Conservation (phyloP, 2,888 invertebrate species). For the Allygus modestus region DNA sequence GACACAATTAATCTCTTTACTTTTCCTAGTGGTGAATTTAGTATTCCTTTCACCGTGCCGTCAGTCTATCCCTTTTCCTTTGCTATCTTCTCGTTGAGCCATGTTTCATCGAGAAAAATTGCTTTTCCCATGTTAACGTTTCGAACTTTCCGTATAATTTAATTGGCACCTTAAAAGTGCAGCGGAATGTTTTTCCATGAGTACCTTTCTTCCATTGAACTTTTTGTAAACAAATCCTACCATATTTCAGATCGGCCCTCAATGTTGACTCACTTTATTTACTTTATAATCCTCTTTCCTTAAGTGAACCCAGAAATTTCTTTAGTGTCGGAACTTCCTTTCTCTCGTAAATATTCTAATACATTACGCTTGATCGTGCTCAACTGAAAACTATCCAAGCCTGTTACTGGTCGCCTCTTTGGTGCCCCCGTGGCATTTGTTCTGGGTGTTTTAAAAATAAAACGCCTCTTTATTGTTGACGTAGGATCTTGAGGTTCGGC, state of each 20-base stretch:
- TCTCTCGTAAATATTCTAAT: slow-evolving; percentile 12
- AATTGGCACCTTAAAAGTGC: slow-evolving; percentile 11
- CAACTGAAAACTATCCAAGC: slow-evolving; percentile 12
- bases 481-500: too few species aligned
- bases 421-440: background rate
- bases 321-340: slow-evolving; percentile 24
- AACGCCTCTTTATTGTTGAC: too few species aligned
- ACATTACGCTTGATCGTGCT: background rate
- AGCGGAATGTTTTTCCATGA: slow-evolving; percentile 19
- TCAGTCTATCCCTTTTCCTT: too few species aligned
- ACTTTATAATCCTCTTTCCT: slow-evolving; percentile 12
- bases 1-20: background rate
- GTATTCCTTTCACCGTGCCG: too few species aligned
- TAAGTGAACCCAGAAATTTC: background rate
- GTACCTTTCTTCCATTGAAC: background rate
- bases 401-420: too few species aligned
- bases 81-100: too few species aligned
- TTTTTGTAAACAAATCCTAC: slow-evolving; percentile 3
- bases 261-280: background rate
- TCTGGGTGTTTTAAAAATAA: background rate
- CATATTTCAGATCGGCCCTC: background rate
- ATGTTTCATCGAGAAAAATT: too few species aligned
- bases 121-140: too few species aligned
- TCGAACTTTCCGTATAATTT: too few species aligned
- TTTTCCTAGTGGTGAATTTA: slow-evolving; percentile 9